phyloP scores from a whole-genome alignment of 2,888 invertebrate species.

The Notodonta dromedarius region DNA sequence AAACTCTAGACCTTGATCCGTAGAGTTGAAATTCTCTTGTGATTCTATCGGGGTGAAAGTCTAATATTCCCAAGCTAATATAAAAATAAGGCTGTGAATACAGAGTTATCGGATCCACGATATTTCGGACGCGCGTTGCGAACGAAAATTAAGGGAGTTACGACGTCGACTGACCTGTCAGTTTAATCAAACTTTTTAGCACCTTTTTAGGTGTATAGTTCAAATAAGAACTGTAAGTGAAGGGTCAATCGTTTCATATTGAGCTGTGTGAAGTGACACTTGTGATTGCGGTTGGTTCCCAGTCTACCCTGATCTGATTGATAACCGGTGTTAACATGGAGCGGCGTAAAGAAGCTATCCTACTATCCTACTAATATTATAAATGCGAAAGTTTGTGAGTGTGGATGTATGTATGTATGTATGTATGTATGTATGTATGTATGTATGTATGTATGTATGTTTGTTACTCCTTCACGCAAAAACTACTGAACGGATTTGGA shows the following conservation, averaged over 20 bases:
- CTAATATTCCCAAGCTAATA: slow-evolving; percentile 63
- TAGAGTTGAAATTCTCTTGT: slow-evolving; percentile 18
- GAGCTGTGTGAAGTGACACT: no score
- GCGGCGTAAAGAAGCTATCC: no score
- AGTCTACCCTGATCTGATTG: no score
- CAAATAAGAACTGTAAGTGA: slow-evolving; percentile 27
- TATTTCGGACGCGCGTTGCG: slow-evolving; percentile 58
- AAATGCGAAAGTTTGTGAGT: no score
- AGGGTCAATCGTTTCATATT: neutral
- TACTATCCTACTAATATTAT: no score
- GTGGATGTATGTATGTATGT: no score
- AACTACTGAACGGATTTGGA: no score
- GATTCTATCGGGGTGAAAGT: slow-evolving; percentile 40
- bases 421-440: no score
- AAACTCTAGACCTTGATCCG: slow-evolving; percentile 6
- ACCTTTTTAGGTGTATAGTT: slow-evolving; percentile 31
- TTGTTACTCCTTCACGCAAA: no score
- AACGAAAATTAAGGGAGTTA: slow-evolving; percentile 63
- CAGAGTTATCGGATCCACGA: slow-evolving; percentile 69
- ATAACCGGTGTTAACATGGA: no score
- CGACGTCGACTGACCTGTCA: slow-evolving; percentile 58
- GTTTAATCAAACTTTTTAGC: slow-evolving; percentile 44
- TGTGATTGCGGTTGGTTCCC: no score
- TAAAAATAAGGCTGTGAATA: slow-evolving; percentile 41
- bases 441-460: no score